These are phyloP conservation scores for Strigamia transsilvanica DNA, from an alignment of 2,888 invertebrate species.

Conservation along the genomic window DNA sequence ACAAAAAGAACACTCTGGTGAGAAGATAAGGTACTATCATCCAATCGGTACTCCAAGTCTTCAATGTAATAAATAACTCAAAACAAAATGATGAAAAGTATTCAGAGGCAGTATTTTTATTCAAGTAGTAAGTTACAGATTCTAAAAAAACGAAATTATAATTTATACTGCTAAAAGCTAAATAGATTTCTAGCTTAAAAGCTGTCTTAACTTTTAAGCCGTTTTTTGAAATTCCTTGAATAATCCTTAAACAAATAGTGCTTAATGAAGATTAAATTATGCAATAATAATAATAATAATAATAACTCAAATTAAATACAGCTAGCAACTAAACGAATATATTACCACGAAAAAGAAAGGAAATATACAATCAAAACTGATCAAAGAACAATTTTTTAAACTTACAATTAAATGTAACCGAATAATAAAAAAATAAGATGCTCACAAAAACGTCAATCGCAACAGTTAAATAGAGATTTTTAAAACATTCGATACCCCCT, in stretches of 20 bases:
- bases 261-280: not conserved
- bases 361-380: not conserved
- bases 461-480: too few species aligned
- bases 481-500: too few species aligned
- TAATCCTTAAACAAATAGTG: not conserved
- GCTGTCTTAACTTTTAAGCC: not conserved
- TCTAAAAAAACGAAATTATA: too few species aligned
- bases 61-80: not conserved
- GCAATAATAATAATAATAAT: not conserved
- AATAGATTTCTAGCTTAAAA: not conserved
- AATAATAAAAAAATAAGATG: not conserved
- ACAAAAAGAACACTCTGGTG: not conserved
- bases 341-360: not conserved
- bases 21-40: not conserved
- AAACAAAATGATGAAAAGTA: not conserved
- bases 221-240: not conserved
- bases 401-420: too few species aligned
- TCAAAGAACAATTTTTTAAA: too few species aligned
- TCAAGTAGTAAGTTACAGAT: constrained; percentile 10
- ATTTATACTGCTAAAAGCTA: not conserved
- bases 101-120: constrained; percentile 1
- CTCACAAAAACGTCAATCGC: too few species aligned
- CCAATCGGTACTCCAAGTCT: too few species aligned
- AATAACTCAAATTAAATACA: not conserved
- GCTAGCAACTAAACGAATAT: not conserved